These are phyloP conservation scores for Nesoenas mayeri DNA, from an alignment of 2,113 vertebrate species.

Conservation along the genomic window DNA sequence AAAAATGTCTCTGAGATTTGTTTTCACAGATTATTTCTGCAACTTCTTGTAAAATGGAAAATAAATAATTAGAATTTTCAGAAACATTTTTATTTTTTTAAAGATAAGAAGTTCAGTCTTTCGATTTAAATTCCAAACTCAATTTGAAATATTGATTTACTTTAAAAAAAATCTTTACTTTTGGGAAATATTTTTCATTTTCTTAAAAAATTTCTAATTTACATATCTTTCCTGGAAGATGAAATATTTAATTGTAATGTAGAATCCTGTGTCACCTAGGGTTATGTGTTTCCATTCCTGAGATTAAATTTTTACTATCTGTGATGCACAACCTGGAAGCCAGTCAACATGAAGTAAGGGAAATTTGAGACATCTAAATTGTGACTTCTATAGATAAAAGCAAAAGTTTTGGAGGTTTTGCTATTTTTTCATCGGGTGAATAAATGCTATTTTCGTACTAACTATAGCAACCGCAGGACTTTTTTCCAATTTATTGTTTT, in stretches of 20 bases:
- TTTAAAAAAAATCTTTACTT: not conserved
- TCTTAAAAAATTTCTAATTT: not conserved
- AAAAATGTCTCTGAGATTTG: not conserved
- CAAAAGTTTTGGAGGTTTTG: not conserved
- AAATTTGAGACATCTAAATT: not conserved
- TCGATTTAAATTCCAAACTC: not conserved
- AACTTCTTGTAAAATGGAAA: not conserved
- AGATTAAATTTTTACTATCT: not conserved
- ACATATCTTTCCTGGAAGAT: not conserved
- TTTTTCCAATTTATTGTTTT: not conserved
- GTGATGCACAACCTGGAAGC: not conserved
- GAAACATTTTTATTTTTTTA: not conserved
- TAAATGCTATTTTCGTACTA: not conserved
- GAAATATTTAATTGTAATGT: not conserved
- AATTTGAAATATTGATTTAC: not conserved
- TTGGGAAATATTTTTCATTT: not conserved
- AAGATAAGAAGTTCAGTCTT: not conserved
- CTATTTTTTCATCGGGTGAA: not conserved
- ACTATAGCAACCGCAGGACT: fast-evolving
- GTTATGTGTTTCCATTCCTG: not conserved
- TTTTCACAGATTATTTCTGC: not conserved
- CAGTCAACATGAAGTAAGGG: not conserved
- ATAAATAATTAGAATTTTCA: not conserved
- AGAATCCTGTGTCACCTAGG: not conserved
- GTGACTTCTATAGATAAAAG: not conserved